These are phyloP conservation scores for Hippocampus zosterae DNA, from an alignment of 2,113 vertebrate species.

Conservation along the genomic window DNA sequence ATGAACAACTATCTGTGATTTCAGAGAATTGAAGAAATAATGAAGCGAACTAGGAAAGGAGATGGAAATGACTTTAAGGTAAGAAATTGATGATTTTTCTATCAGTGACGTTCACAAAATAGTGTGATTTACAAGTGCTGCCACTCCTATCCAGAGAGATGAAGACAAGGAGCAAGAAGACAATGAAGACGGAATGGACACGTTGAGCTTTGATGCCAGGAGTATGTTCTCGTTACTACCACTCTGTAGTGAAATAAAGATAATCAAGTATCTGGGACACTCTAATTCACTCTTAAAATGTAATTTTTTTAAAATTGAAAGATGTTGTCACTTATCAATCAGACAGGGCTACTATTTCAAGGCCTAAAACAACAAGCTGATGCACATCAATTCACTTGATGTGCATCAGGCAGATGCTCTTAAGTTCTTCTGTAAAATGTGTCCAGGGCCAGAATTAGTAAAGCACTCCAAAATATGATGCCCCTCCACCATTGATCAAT, in stretches of 20 bases:
- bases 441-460: background rate
- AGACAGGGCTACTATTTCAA: background rate
- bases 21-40: constrained; percentile 95
- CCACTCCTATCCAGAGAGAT: constrained; percentile 65
- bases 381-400: background rate
- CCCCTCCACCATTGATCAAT: background rate
- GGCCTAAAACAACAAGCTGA: background rate
- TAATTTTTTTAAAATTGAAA: too few species aligned
- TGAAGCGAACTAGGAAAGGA: constrained; percentile 87
- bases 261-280: too few species aligned
- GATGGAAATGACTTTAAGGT: constrained; percentile 79
- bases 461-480: background rate
- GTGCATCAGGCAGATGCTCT: background rate
- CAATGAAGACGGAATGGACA: constrained; percentile 32
- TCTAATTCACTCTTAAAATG: too few species aligned
- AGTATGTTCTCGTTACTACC: constrained; percentile 28
- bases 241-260: too few species aligned
- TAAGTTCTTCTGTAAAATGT: background rate
- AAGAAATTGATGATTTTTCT: constrained; percentile 19
- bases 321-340: background rate
- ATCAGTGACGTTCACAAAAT: background rate
- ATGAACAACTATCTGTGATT: constrained; percentile 4
- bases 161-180: constrained; percentile 70
- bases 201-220: constrained; percentile 54
- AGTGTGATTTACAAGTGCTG: background rate